Evolutionary conservation across 2,113 vertebrate genomes (phyloP).

Genomic region (Dromas ardeola): DNA sequence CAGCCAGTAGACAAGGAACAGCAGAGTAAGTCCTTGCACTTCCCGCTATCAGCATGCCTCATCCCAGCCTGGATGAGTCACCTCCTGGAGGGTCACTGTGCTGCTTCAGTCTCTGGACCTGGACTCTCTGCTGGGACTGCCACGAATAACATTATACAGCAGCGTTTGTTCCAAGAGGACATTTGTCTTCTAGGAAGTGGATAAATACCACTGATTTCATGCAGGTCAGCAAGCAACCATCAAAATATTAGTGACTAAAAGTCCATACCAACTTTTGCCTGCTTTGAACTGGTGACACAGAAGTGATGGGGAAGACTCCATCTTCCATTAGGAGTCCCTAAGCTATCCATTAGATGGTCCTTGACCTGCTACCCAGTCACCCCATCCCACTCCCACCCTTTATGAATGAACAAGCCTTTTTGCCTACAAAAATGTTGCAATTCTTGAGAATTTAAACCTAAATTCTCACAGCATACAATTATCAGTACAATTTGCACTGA

Average conservation of each 20-base stretch:
- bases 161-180: background rate
- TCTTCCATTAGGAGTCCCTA: conserved; percentile 57
- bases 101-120: background rate
- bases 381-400: background rate
- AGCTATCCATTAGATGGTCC: background rate
- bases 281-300: conserved; percentile 53
- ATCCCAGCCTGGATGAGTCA: background rate
- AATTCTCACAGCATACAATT: background rate
- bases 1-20: background rate
- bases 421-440: background rate
- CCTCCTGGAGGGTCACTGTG: background rate
- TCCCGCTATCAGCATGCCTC: background rate
- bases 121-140: background rate
- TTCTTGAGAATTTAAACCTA: background rate
- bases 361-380: conserved; percentile 9
- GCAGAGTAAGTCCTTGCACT: background rate
- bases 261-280: conserved; percentile 15
- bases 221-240: conserved; percentile 42
- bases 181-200: background rate
- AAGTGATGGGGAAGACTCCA: conserved; percentile 32
- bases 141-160: background rate
- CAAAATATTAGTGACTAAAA: conserved; percentile 4
- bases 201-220: background rate
- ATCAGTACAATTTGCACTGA: background rate
- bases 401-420: background rate